Conservation (phyloP, 2,797 vertebrate species). For the Gymnocypris eckloni region DNA sequence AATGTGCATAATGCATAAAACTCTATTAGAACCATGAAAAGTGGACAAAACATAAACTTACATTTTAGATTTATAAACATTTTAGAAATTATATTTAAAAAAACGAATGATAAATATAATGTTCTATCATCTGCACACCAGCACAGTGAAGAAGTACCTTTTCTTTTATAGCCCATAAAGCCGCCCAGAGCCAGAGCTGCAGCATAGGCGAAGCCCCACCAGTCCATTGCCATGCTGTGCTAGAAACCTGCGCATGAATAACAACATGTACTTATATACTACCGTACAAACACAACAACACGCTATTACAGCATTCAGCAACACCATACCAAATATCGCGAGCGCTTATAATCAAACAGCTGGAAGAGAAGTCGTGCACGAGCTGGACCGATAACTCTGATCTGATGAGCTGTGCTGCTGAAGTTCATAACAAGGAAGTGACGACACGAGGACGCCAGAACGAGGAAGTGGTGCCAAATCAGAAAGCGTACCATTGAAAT, state of each 20-base stretch:
- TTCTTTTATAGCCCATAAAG: constrained; percentile 86
- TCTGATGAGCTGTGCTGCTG: background rate
- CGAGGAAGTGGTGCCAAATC: background rate
- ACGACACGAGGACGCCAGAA: constrained; percentile 16
- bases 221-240: constrained; percentile 78
- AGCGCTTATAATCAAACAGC: background rate
- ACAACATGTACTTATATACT: background rate
- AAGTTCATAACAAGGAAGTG: constrained; percentile 28
- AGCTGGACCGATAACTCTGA: background rate
- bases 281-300: background rate
- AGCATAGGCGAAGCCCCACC: constrained; percentile 90
- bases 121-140: background rate
- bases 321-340: background rate
- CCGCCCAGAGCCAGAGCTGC: constrained; percentile 84
- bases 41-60: background rate
- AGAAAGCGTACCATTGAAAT: too few relatives aligned
- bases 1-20: background rate
- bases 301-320: background rate
- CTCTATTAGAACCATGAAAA: background rate
- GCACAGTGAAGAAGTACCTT: constrained; percentile 76
- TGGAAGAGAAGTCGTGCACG: background rate
- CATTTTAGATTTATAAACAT: background rate
- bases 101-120: background rate
- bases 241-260: background rate
- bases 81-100: background rate